Evolutionary conservation across 92 coral and sea anemone genomes (phyloP).

Genomic region (Parazoanthus swiftii): DNA sequence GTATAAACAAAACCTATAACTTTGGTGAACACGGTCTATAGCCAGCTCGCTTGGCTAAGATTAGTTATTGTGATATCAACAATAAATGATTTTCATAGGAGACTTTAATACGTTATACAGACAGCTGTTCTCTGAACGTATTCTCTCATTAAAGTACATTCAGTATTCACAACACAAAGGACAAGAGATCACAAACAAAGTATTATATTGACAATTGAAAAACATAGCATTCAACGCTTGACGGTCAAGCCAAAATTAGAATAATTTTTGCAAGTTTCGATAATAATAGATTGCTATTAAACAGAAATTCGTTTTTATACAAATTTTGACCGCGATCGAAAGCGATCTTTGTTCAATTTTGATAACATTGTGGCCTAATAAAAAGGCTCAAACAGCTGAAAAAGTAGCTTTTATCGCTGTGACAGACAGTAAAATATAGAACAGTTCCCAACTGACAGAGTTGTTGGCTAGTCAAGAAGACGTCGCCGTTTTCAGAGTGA

Average conservation of each 20-base stretch:
- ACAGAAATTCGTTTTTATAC: not conserved
- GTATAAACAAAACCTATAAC: too few species aligned
- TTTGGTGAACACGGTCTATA: too few species aligned
- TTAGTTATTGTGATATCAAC: too few species aligned
- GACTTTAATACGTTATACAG: not conserved
- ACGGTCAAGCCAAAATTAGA: not conserved
- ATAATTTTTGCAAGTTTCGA: not conserved
- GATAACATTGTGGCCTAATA: slow-evolving; percentile 4
- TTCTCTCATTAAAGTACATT: slow-evolving; percentile 4
- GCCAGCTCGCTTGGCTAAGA: too few species aligned
- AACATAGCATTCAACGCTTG: not conserved
- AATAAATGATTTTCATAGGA: not conserved
- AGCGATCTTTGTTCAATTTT: not conserved
- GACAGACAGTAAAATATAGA: slow-evolving; percentile 5
- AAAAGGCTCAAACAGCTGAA: slow-evolving; percentile 14
- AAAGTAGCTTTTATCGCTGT: slow-evolving; percentile 19
- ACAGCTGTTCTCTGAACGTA: not conserved
- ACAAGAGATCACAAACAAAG: slow-evolving; percentile 17
- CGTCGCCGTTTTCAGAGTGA: too few species aligned
- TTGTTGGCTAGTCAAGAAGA: not conserved
- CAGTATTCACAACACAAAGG: not conserved
- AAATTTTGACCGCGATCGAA: not conserved
- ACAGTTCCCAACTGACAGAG: slow-evolving; percentile 3
- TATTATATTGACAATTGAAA: slow-evolving; percentile 8
- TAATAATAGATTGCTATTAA: not conserved